Base-by-base conservation (phyloP, 2,888 invertebrate species). In the Cancer borealis region DNA sequence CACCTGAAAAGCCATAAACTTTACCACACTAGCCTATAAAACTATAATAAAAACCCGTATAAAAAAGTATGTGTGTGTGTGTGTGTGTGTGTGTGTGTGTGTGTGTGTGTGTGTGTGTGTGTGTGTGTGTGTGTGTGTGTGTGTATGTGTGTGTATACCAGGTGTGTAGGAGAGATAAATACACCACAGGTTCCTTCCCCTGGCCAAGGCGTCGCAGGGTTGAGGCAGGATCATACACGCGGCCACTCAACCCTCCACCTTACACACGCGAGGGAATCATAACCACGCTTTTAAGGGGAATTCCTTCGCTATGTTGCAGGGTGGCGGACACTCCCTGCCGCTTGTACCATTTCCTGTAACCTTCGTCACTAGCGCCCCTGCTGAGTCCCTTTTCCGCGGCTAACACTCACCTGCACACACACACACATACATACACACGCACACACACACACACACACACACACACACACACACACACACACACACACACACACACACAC, bases 71-170 rank as follows among this genome's bases (percentile, higher is more conserved):
- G 89, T 89, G n/a, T 47, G 49, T 89, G 49, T 89, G 26, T 46
- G 49, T 89, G 49, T 89, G 47, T 88, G n/a, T 88, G 47, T 39
- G 47, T 88, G 47, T 88, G 30, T 26, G 47, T 88, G 47, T 88
- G 21, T 88, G 47, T 88, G 47, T 88, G 6, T 88, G 49, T 88
- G 26, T 88, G 26, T 88, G 26, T 88, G 46, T 46, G 88, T 88
- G 88, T 49, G 90, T 49, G 90, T 49, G 90, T 90, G 90, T 90
- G 90, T 92, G 79, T 46, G 79, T 92, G 26, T 92, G 79, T 92
- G 46, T 73, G 46, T 79, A 14, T 84, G 47, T 47, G 47, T 73
- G 45, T 79, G 47, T 79, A 47, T 46, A 12, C 89, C 60, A 66
- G 10, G 3, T 39, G 45, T n/a, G 45, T 46, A 26, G 5, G n/a